A percentile compares a stretch with the other conserved stretches of the same genome.
These are phyloP conservation scores for Molossus molossus DNA, from an alignment of 2,797 vertebrate species.

Conservation along the genomic window DNA sequence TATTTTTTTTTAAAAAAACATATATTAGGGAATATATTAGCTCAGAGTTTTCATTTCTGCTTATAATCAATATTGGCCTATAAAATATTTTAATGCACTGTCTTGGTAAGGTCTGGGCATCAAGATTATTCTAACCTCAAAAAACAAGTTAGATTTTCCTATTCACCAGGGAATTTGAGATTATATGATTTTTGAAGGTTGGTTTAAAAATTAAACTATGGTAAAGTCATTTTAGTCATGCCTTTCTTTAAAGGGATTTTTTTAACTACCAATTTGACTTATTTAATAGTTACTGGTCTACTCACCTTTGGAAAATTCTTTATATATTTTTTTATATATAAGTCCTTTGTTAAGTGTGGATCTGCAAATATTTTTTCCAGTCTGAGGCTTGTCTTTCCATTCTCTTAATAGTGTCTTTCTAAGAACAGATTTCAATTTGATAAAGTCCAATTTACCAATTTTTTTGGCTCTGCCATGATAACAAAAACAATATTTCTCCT, in stretches of 20 bases:
- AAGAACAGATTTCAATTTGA: slow-evolving; percentile 55
- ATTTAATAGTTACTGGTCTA: slow-evolving; percentile 51
- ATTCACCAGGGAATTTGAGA: slow-evolving; percentile 9
- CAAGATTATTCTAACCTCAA: slow-evolving; percentile 63
- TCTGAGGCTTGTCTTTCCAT: background rate
- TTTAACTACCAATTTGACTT: slow-evolving; percentile 20
- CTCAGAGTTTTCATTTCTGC: slow-evolving; percentile 44
- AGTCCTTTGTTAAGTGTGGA: slow-evolving; percentile 14
- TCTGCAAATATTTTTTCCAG: slow-evolving; percentile 31
- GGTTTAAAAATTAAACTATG: background rate
- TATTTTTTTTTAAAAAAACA: background rate
- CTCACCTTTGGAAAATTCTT: slow-evolving; percentile 56
- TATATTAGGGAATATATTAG: slow-evolving; percentile 36
- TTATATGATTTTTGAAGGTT: slow-evolving; percentile 57
- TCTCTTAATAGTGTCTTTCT: slow-evolving; percentile 26
- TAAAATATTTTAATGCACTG: background rate
- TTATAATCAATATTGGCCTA: slow-evolving; percentile 30
- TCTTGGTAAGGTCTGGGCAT: background rate
- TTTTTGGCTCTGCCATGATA: background rate
- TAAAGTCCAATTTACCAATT: slow-evolving; percentile 17
- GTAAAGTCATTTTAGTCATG: background rate
- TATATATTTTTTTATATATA: slow-evolving; percentile 21
- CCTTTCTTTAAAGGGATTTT: slow-evolving; percentile 1
- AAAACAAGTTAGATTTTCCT: background rate
- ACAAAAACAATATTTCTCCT: background rate